phyloP scores from a whole-genome alignment of 2,797 vertebrate species.

The Tenualosa thibaudeaui region DNA sequence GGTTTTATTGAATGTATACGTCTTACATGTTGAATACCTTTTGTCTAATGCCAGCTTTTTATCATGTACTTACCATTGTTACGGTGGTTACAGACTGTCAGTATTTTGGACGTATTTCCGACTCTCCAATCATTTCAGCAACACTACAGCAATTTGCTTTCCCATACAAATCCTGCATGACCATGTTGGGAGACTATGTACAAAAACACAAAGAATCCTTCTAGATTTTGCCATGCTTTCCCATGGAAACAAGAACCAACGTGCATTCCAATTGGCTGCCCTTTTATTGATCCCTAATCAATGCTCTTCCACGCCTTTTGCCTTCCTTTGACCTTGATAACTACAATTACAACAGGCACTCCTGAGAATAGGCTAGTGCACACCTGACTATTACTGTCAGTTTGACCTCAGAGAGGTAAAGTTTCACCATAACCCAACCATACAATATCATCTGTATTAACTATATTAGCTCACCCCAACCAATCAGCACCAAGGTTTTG shows the following conservation, averaged over 20 bases:
- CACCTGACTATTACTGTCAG: background rate
- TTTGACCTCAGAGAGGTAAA: background rate
- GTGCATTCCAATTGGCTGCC: background rate
- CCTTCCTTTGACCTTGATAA: background rate
- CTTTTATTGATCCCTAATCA: background rate
- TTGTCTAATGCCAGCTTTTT: background rate
- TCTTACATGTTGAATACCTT: background rate
- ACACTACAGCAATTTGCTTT: background rate
- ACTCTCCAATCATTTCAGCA: background rate
- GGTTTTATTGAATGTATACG: constrained; percentile 11
- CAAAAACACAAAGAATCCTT: background rate
- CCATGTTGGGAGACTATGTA: background rate
- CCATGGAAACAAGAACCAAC: background rate
- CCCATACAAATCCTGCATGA: background rate
- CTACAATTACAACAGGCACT: background rate
- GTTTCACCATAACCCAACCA: background rate
- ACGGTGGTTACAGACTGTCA: background rate
- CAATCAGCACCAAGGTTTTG: background rate
- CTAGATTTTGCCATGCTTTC: background rate
- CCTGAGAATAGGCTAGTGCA: background rate
- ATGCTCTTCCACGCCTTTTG: background rate
- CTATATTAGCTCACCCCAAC: background rate
- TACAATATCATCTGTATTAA: background rate
- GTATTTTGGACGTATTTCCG: background rate
- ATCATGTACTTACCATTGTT: background rate